phyloP scores from a whole-genome alignment of 2,888 invertebrate genomes.

The Pelosia muscerda region DNA sequence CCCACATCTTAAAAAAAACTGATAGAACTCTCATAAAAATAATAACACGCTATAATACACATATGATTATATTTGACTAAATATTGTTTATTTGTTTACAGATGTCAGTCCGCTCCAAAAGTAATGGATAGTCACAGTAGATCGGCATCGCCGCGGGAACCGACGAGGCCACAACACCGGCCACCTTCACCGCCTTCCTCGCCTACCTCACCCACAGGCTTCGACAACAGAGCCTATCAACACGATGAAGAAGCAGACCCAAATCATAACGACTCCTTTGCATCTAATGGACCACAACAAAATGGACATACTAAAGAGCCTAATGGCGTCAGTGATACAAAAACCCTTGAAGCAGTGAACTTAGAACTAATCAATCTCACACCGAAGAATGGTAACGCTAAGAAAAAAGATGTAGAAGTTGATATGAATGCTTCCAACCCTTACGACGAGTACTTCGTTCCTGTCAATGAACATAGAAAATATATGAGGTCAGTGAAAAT shows the following conservation, averaged over 20 bases:
- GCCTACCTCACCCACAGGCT: conserved; percentile 71
- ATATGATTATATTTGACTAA: not conserved
- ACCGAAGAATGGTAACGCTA: conserved; percentile 86
- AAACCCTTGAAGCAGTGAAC: conserved; percentile 90
- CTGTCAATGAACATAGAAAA: conserved; percentile 94
- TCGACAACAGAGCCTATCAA: conserved; percentile 82
- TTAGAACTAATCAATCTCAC: conserved; percentile 92
- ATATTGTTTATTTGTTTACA: conserved; percentile 55
- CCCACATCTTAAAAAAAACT: not conserved
- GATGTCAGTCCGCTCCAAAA: conserved; percentile 85
- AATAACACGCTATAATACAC: not conserved
- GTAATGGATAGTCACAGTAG: conserved; percentile 84
- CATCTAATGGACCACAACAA: conserved; percentile 72
- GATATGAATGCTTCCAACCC: conserved; percentile 90
- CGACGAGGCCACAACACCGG: conserved; percentile 79
- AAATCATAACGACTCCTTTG: conserved; percentile 84
- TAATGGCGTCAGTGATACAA: conserved; percentile 73
- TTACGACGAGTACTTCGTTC: conserved; percentile 94
- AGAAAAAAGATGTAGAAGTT: conserved; percentile 89
- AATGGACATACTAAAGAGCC: conserved; percentile 78
- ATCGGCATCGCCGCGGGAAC: conserved; percentile 85
- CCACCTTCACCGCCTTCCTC: conserved; percentile 78
- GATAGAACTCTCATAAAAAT: not conserved
- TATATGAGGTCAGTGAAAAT: conserved; percentile 90
- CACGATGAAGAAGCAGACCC: conserved; percentile 78